Evolutionary conservation across 2,888 invertebrate genomes (phyloP).

Genomic region (Caenorhabditis afra): DNA sequence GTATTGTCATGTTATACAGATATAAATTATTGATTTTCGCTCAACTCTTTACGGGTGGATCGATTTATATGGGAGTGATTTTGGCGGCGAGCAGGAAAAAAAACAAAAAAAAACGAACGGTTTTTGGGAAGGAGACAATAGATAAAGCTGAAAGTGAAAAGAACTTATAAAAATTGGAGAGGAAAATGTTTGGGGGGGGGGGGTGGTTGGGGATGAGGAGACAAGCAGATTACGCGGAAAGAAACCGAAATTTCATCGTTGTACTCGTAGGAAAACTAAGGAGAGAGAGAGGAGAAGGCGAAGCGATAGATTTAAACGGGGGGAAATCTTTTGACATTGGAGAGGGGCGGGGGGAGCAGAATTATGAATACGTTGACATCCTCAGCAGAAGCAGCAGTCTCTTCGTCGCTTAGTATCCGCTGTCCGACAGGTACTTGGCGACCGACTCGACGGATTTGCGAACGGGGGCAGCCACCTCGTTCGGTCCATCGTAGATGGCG

Average conservation of each 20-base stretch:
- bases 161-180: conserved; percentile 21
- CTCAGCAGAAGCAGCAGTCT: conserved; percentile 2
- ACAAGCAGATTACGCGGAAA: conserved; percentile 52
- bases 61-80: too few relatives aligned
- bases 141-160: conserved; percentile 55
- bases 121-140: conserved; percentile 18
- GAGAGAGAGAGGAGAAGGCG: conserved; percentile 9
- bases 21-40: neutral
- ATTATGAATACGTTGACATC: neutral
- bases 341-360: neutral
- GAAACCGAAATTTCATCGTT: conserved; percentile 55
- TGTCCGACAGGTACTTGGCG: conserved; percentile 68
- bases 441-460: conserved; percentile 77
- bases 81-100: too few relatives aligned
- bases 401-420: conserved; percentile 68
- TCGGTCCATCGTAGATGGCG: conserved; percentile 78
- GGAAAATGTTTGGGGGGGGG: neutral
- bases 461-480: conserved; percentile 71
- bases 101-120: neutral
- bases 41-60: too few relatives aligned
- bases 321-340: neutral
- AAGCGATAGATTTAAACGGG: conserved; percentile 6
- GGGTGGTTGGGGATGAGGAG: neutral
- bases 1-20: neutral
- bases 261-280: conserved; percentile 38